These are phyloP conservation scores for Halichoerus grypus DNA, from an alignment of 2,113 vertebrate genomes.

Conservation along the genomic window DNA sequence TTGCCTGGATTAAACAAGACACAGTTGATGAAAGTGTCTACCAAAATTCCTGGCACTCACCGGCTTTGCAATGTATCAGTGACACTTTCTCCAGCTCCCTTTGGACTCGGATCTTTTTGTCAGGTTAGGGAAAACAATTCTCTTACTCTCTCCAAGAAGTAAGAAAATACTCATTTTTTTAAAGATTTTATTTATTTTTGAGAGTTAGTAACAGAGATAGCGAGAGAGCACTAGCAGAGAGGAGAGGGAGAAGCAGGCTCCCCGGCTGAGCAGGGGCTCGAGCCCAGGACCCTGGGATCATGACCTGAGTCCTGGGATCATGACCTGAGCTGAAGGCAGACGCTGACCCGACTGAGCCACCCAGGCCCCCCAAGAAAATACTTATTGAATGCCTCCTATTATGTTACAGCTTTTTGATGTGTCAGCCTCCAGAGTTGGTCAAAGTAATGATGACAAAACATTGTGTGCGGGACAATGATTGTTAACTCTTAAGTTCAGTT, in stretches of 20 bases:
- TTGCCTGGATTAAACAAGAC: background rate
- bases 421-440: no score
- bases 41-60: background rate
- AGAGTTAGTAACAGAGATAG: background rate
- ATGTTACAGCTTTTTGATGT: background rate
- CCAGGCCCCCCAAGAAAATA: background rate
- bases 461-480: fast-evolving
- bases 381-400: background rate
- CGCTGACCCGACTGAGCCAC: background rate
- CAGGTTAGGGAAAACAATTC: background rate
- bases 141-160: background rate
- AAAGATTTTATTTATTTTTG: background rate
- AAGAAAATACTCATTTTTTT: background rate
- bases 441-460: background rate
- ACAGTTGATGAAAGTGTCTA: background rate
- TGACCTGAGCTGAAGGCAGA: background rate
- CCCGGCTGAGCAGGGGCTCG: background rate
- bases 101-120: background rate
- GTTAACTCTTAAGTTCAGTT: background rate
- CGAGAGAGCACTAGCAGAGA: background rate
- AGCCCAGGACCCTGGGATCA: background rate
- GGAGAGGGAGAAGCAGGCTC: background rate
- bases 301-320: background rate
- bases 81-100: background rate
- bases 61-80: background rate